phyloP scores from a whole-genome alignment of 2,113 vertebrate genomes.

The Phaethornis superciliosus region DNA sequence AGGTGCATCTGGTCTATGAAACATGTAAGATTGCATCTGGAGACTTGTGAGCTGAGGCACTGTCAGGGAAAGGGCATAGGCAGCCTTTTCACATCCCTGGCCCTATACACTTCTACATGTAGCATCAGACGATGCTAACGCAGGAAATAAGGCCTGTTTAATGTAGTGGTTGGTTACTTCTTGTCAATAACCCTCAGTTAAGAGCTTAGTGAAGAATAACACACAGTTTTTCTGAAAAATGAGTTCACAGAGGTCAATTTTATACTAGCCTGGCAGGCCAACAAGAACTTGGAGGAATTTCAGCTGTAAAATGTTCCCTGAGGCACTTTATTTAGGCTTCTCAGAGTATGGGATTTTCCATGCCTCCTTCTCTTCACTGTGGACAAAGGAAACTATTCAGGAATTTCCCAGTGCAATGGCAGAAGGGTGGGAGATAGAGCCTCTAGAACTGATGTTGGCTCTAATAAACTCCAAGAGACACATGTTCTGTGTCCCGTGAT shows the following conservation, averaged over 20 bases:
- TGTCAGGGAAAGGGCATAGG: background rate
- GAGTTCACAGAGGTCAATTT: background rate
- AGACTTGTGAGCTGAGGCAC: background rate
- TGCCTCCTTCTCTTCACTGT: background rate
- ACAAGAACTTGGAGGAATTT: background rate
- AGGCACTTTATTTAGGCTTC: background rate
- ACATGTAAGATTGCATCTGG: background rate
- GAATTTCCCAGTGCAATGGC: background rate
- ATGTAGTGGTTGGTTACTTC: background rate
- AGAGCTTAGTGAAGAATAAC: background rate
- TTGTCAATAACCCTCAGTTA: background rate
- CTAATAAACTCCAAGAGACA: background rate
- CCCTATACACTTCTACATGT: background rate
- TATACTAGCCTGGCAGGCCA: background rate
- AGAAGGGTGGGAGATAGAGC: background rate
- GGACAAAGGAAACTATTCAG: background rate
- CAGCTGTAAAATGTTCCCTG: background rate
- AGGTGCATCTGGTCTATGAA: background rate
- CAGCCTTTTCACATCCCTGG: background rate
- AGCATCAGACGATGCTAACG: background rate
- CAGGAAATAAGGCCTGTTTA: background rate
- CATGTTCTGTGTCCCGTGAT: background rate
- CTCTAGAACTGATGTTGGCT: accelerated
- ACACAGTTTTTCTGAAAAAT: background rate
- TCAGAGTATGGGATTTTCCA: background rate